A percentile compares a stretch with the other conserved stretches of the same genome.
Evolutionary conservation across 1,140 invertebrate species (phyloP).

Genomic region (Penaeus japonicus): DNA sequence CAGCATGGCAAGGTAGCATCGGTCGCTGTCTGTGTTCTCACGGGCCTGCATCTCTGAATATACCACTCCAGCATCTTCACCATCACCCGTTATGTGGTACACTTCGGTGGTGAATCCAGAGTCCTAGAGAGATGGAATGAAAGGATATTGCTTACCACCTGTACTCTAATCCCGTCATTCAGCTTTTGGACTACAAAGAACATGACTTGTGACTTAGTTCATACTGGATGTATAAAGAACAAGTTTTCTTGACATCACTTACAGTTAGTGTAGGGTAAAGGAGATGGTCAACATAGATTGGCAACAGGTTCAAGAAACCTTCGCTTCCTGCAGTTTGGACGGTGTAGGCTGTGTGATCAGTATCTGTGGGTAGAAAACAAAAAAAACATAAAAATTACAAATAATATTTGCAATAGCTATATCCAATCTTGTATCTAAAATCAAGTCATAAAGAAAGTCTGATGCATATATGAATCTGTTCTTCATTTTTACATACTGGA

Average conservation of each 20-base stretch:
- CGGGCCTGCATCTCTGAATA: slow-evolving; percentile 92
- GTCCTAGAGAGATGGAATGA: slow-evolving; percentile 49
- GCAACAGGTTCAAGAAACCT: slow-evolving; percentile 87
- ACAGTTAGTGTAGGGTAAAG: slow-evolving; percentile 81
- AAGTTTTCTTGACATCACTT: slow-evolving; percentile 61
- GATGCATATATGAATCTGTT: no score
- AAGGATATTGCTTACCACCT: slow-evolving; percentile 24
- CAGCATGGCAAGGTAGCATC: slow-evolving; percentile 70
- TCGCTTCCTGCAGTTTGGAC: slow-evolving; percentile 85
- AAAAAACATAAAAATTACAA: not conserved
- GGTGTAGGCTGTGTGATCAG: slow-evolving; percentile 89
- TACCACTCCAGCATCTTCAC: slow-evolving; percentile 89
- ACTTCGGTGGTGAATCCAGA: slow-evolving; percentile 85
- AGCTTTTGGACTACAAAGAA: not conserved
- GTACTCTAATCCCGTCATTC: not conserved
- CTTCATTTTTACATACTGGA: no score
- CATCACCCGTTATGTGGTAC: slow-evolving; percentile 87
- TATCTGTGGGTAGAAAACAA: slow-evolving; percentile 69
- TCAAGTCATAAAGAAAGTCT: not conserved
- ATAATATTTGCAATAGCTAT: not conserved
- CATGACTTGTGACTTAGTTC: no score
- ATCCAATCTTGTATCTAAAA: not conserved
- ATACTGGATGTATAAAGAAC: not conserved
- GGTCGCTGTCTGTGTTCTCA: slow-evolving; percentile 81
- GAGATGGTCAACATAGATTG: slow-evolving; percentile 90